Conservation (phyloP, 2,113 vertebrate species). For the Illadopsis cleaveri region DNA sequence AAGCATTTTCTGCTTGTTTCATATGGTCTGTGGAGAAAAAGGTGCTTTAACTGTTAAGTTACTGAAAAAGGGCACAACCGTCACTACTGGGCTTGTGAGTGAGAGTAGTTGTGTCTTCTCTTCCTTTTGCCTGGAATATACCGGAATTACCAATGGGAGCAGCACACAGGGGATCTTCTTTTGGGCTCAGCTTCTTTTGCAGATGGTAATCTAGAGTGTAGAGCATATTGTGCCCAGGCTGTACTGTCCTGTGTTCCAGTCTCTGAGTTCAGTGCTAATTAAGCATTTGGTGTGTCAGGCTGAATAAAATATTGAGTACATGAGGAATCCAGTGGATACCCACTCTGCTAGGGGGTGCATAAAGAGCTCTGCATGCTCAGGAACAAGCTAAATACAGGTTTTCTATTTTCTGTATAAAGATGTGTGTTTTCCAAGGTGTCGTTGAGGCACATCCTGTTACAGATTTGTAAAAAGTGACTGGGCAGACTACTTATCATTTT, state of each 20-base stretch:
- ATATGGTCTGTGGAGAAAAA: not conserved
- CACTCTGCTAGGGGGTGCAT: not conserved
- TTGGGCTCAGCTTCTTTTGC: not conserved
- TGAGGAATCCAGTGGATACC: not conserved
- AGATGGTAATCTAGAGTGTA: fast-evolving
- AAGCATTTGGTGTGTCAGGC: not conserved
- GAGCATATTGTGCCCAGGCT: not conserved
- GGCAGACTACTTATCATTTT: not conserved
- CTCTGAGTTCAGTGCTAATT: not conserved
- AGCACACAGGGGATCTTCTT: not conserved
- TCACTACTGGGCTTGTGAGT: not conserved
- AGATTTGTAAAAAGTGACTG: not conserved
- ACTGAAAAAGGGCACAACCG: not conserved
- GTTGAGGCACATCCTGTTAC: not conserved
- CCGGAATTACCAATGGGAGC: not conserved
- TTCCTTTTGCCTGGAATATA: not conserved
- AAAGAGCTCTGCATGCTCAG: not conserved
- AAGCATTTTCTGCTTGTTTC: not conserved
- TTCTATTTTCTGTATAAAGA: not conserved
- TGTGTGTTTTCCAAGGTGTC: not conserved
- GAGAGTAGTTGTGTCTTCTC: not conserved
- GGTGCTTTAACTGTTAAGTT: not conserved
- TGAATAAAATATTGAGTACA: not conserved
- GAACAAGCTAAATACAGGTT: not conserved
- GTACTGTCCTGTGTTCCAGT: not conserved